Conservation (phyloP, 1,140 invertebrate genomes). For the Drosophila pachea region DNA sequence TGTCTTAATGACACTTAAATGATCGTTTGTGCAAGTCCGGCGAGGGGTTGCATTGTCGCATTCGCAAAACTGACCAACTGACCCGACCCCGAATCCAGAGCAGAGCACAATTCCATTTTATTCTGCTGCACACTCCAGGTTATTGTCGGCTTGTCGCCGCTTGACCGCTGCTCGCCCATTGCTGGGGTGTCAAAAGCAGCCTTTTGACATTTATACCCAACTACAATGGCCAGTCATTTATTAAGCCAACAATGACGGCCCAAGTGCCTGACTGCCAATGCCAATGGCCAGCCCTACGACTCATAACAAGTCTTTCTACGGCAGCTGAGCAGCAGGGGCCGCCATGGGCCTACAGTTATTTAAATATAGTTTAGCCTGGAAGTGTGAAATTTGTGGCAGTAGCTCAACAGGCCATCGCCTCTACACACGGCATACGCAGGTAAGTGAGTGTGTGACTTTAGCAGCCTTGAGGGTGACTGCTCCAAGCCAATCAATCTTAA, state of each 20-base stretch:
- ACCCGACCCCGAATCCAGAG: conserved; percentile 22
- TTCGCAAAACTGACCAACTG: conserved; percentile 53
- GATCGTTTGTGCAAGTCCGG: conserved; percentile 46
- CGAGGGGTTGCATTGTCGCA: conserved; percentile 43
- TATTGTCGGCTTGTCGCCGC: conserved; percentile 40
- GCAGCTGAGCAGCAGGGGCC: conserved; percentile 45
- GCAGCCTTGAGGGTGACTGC: background rate
- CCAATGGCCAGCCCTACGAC: conserved; percentile 3
- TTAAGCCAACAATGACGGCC: conserved; percentile 61
- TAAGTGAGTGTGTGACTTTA: background rate
- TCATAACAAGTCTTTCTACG: conserved; percentile 49
- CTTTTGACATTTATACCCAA: conserved; percentile 71
- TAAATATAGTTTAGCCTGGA: conserved; percentile 48
- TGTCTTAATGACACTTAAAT: conserved; percentile 71
- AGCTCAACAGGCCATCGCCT: background rate
- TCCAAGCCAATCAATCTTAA: conserved; percentile 4
- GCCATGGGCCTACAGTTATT: conserved; percentile 37
- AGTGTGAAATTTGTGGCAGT: conserved; percentile 49
- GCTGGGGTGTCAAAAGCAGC: conserved; percentile 62
- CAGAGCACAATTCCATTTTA: conserved; percentile 6
- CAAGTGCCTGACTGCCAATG: conserved; percentile 49
- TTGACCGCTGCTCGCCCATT: conserved; percentile 57
- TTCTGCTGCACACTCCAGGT: conserved; percentile 29
- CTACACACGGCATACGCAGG: conserved; percentile 23
- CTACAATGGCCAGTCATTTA: conserved; percentile 69